Percentiles rank a stretch among this genome's conserved stretches.
Conservation (phyloP, 1,140 invertebrate genomes). For the Drosophila kurseongensis region DNA sequence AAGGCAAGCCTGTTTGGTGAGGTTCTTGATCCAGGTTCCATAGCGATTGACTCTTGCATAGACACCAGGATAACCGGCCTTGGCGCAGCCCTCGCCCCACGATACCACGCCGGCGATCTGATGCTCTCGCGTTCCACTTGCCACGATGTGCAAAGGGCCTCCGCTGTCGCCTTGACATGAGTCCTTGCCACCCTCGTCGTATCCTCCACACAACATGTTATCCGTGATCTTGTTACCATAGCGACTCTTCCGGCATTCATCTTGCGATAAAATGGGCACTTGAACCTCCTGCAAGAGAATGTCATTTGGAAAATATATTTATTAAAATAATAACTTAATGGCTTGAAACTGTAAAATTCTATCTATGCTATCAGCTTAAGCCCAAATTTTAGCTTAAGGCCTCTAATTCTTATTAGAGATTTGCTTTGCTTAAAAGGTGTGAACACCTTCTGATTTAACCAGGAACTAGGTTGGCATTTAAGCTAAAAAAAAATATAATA, state of each 20-base stretch:
- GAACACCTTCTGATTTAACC: no score
- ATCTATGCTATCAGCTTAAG: no score
- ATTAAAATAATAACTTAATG: no score
- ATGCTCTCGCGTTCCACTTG: slow-evolving; percentile 83
- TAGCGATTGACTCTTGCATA: slow-evolving; percentile 93
- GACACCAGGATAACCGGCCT: slow-evolving; percentile 92
- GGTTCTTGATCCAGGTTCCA: slow-evolving; percentile 89
- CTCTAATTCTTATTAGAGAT: no score
- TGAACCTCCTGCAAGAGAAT: slow-evolving; percentile 85
- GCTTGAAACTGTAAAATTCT: no score
- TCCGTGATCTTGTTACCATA: slow-evolving; percentile 91
- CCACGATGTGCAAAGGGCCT: slow-evolving; percentile 87
- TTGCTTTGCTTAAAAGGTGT: no score
- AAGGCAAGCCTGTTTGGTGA: slow-evolving; percentile 89
- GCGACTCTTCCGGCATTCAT: slow-evolving; percentile 88
- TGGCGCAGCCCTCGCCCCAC: slow-evolving; percentile 92
- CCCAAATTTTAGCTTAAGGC: no score
- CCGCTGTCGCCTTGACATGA: slow-evolving; percentile 91
- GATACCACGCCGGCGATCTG: slow-evolving; percentile 89
- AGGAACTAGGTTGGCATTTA: no score
- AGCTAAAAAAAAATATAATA: no score
- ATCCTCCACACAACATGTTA: slow-evolving; percentile 94
- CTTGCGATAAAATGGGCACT: slow-evolving; percentile 91
- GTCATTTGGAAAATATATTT: no score
- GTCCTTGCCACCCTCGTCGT: slow-evolving; percentile 89